These are phyloP conservation scores for Scomber scombrus DNA, from an alignment of 2,113 vertebrate species.

Conservation along the genomic window DNA sequence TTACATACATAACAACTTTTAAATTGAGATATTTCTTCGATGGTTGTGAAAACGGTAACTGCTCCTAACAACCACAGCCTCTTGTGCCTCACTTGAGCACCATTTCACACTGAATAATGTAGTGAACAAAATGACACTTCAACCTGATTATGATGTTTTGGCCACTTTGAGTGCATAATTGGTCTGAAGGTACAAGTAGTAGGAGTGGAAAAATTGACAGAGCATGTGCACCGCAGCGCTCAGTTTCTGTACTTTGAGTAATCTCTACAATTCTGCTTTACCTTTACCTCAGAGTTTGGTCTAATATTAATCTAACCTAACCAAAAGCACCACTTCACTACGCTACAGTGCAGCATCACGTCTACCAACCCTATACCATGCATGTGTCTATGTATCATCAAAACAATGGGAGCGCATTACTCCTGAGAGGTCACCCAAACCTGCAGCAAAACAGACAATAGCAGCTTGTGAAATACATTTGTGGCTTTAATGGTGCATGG, in stretches of 20 bases:
- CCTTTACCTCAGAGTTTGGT: background rate
- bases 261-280: no score
- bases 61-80: background rate
- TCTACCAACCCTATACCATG: slow-evolving; percentile 11
- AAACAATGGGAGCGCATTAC: slow-evolving; percentile 18
- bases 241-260: no score
- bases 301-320: background rate
- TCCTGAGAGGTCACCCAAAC: background rate
- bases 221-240: no score
- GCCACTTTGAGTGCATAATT: background rate
- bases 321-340: background rate
- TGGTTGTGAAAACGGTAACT: no score
- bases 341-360: background rate
- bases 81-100: background rate
- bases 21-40: no score
- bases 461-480: slow-evolving; percentile 4
- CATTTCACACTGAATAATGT: background rate
- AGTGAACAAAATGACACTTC: background rate
- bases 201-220: background rate
- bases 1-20: no score
- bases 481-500: slow-evolving; percentile 1
- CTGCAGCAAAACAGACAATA: slow-evolving; percentile 19
- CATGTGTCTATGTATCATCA: background rate
- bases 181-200: background rate
- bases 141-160: background rate